Base-by-base conservation (phyloP, 1,140 invertebrate genomes). In the Bombus superbus region DNA sequence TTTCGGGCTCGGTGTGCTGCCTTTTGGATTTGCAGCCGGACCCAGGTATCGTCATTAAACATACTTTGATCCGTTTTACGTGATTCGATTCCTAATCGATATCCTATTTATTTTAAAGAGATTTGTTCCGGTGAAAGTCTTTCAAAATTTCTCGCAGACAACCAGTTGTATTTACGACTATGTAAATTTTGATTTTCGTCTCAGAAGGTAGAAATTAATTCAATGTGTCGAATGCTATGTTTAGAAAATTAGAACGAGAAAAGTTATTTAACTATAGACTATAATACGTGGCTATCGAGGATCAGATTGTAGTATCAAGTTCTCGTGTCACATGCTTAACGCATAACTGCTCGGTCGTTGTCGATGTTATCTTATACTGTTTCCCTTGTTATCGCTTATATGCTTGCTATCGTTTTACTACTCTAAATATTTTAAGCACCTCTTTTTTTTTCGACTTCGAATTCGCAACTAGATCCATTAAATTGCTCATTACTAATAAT, bases 21-120 rank as follows among this genome's bases (percentile, higher is more conserved):
- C 94, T 11, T 74, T 83, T 8, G 93, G 92, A 89, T 83, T 93
- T 44, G 92, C 94, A 32, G 90, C 89, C 64, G 94, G 94, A 32
- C 91, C 94, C 71, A 95, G 95, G 94, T 95, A 91, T 42, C 35
- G 6, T 68, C 28, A 13, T 62, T 22, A 53, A 53, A 53, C 47
- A 53, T 53, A 53, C 59, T n/a, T 62, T n/a, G 59, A 10, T 62
- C 28, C 32, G 35, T 9, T 9, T 68, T 18, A 53, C 47, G 47
- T 53, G 47, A 22, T 53, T 53, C 47, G 47, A 53, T 53, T 53
- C 0, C 18, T 53, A 53, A 53, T 22, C 47, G 6, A 53, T 53
- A 22, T 53, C 2, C 13, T 18, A 32, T 8, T 35, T 32, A 35
- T 15, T 68, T 35, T 35, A 1, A 32, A 35, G 32, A 68, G 64